Conservation (phyloP, 2,113 vertebrate species). For the Danio rerio region GRCz12tu NC_133185.1:16603001-16603500, state of each 20-base stretch:
- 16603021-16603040: conserved; percentile 33
- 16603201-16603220: conserved; percentile 37
- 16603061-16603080: conserved; percentile 57
- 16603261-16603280: conserved; percentile 30
- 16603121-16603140: conserved; percentile 48
- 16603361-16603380: conserved; percentile 35
- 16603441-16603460: conserved; percentile 16
- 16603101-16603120: conserved; percentile 51
- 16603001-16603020: conserved; percentile 36
- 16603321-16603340: conserved; percentile 25
- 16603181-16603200: conserved; percentile 54
- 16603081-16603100: conserved; percentile 51
- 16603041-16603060: conserved; percentile 41
- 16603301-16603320: conserved; percentile 48
- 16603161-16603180: conserved; percentile 59
- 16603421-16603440: conserved; percentile 53
- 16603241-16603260: conserved; percentile 22
- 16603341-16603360: conserved; percentile 30
- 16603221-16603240: conserved; percentile 45
- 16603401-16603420: conserved; percentile 42
- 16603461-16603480: background rate
- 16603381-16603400: background rate
- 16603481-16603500: background rate
- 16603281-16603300: conserved; percentile 1
- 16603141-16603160: conserved; percentile 41